A percentile compares a stretch with the other conserved stretches of the same genome.
phyloP scores from a whole-genome alignment of 1,140 invertebrate genomes.

The Latrodectus geometricus region DNA sequence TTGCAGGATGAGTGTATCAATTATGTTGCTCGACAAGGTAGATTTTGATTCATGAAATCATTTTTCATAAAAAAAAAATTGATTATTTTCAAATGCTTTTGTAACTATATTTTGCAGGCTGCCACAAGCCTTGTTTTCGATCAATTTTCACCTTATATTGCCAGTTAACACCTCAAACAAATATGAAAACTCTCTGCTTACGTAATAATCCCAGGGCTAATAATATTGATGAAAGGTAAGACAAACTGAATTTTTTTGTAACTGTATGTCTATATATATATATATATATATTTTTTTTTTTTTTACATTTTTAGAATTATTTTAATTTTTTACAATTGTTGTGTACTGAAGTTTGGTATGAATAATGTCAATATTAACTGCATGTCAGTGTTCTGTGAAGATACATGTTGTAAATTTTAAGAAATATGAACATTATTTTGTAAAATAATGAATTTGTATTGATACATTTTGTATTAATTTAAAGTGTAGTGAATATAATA shows the following conservation, averaged over 20 bases:
- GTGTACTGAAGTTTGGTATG: too few species aligned
- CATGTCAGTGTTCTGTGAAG: too few species aligned
- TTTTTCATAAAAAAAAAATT: background rate
- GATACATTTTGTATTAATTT: too few species aligned
- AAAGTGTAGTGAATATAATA: too few species aligned
- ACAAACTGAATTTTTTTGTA: background rate
- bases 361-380: too few species aligned
- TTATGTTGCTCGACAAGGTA: conserved; percentile 78
- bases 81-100: background rate
- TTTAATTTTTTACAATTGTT: too few species aligned
- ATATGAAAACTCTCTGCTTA: conserved; percentile 85
- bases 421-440: too few species aligned
- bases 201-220: conserved; percentile 81
- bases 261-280: too few species aligned
- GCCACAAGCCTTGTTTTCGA: conserved; percentile 76
- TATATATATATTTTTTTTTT: too few species aligned
- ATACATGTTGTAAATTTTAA: too few species aligned
- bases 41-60: background rate
- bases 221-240: conserved; percentile 70
- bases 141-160: conserved; percentile 86
- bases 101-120: conserved; percentile 65
- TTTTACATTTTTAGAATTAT: too few species aligned
- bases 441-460: too few species aligned
- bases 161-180: conserved; percentile 85
- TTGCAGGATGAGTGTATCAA: conserved; percentile 82